Evolutionary conservation across 2,797 vertebrate genomes (phyloP), one percentile per base, ranked within the genome.

Genomic region (Sylvia borin): DNA sequence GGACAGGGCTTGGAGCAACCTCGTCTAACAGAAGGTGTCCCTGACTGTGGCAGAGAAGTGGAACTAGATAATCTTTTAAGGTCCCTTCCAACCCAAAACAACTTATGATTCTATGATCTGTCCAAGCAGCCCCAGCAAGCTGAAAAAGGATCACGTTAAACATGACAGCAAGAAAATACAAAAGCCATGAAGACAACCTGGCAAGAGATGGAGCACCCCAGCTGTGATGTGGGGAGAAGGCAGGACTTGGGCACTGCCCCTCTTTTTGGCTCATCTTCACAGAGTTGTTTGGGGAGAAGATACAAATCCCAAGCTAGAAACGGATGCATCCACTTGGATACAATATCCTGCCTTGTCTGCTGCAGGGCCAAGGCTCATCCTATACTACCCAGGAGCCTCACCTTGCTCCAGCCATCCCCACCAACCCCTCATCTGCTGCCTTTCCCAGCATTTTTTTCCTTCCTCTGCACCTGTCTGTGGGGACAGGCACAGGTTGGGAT

Each of bases 351-450:
- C 34, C 16, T 1, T 1, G 2, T 50, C 32, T 67, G n/a, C 73
- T 50, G 29, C 4, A 2, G 47, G 27, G 25, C 14, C 4, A 3
- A 34, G 29, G 42, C 32, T 83, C 65, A 86, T 13, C 29, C 57
- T 1, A 0, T 1, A 1, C n/a, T 48, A 3, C 47, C 42, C 74
- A 50, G 18, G 8, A 18, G 13, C n/a, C 40, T 85, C n/a, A 5
- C 53, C 13, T 34, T 57, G 17, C 53, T 85, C 48, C 68, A 67
- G n/a, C 51, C 34, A 78, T 47, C 32, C 22, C n/a, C 2, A 4
- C 16, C 22, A 85, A 10, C 2, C 16, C 11, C 6, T 43, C 12
- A 2, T 26, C 40, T 4, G 1, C 45, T 93, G 65, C 42, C 24
- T n/a, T 86, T 93, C 47, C 31, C 8, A 5, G 32, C 0, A 0